A percentile compares a stretch with the other conserved stretches of the same genome.
These are phyloP conservation scores for Meandrina meandrites DNA, from an alignment of 92 coral and sea anemone species.

Conservation along the genomic window DNA sequence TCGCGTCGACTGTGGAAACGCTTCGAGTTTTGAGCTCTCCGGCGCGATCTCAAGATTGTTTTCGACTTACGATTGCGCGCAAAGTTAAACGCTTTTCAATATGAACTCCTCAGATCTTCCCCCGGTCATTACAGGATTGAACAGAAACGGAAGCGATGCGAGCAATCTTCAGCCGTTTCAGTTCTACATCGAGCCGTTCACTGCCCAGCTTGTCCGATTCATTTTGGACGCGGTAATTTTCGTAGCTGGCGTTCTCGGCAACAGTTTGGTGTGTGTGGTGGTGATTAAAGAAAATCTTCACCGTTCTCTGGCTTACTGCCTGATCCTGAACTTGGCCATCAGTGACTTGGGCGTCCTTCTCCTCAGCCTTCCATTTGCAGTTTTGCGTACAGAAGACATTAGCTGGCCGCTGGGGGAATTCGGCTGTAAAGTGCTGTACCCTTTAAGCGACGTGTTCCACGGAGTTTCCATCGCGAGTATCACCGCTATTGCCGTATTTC, in stretches of 20 bases:
- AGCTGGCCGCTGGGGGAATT: slow-evolving; percentile 88
- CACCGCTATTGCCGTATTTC: slow-evolving; percentile 77
- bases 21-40: neutral
- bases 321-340: slow-evolving; percentile 77
- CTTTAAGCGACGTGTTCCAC: slow-evolving; percentile 82
- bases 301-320: slow-evolving; percentile 70
- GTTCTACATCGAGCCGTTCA: slow-evolving; percentile 72
- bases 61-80: neutral
- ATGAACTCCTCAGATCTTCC: slow-evolving; percentile 1
- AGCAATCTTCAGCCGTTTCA: slow-evolving; percentile 9
- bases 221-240: slow-evolving; percentile 67
- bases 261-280: slow-evolving; percentile 78
- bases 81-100: neutral
- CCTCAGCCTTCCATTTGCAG: slow-evolving; percentile 78
- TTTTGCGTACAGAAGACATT: slow-evolving; percentile 72
- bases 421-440: slow-evolving; percentile 78
- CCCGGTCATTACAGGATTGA: neutral
- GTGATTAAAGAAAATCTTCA: slow-evolving; percentile 69
- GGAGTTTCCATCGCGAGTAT: slow-evolving; percentile 87
- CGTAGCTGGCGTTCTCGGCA: slow-evolving; percentile 74
- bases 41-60: neutral
- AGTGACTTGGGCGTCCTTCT: slow-evolving; percentile 78
- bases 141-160: slow-evolving; percentile 6
- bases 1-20: neutral
- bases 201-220: slow-evolving; percentile 57